Evolutionary conservation across 2,888 invertebrate genomes (phyloP), one percentile per base, ranked within the genome.

Genomic region (Ditula angustiorana): DNA sequence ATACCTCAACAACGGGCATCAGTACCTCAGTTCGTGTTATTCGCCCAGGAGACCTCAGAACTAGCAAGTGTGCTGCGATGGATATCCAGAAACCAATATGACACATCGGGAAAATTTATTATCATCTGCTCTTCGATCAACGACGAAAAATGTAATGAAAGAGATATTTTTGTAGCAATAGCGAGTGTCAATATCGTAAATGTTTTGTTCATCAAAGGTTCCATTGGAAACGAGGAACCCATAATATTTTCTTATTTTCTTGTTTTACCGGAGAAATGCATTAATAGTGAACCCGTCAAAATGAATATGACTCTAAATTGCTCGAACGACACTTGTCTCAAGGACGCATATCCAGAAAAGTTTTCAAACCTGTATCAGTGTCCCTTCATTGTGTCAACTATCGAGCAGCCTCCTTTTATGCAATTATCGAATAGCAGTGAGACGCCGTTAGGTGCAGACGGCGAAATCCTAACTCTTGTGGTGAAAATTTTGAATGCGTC

Each of bases 321-420:
- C 62, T 8, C 57, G 2, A 69, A 75, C 23, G 71, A 79, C 52
- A 44, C 52, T 0, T 83, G 82, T 67, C 84, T 81, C 24, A 72
- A 76, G 50, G 55, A 67, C 4, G 37, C 78, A 21, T 87, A 74
- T 67, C 76, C 77, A 5, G 79, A 81, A 24, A 82, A 79, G 69
- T 67, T 84, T 16, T 57, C 46, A 0, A 83, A 87, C 67, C 76
- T 85, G 35, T 66, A 82, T 26, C 63, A 69, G 61, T 88, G 87
- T 67, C 74, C 72, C 8, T 71, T 87, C 4, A 60, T 69, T 21
- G 72, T 86, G 37, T 86, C 88, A 4, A 86, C 86, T 5, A 72
- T 85, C 49, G 79, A 83, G 49, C 87, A 87, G 66, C 79, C 81
- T 16, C 87, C 88, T 0, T 86, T 80, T 62, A 88, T 86, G 84